Evolutionary conservation across 2,113 vertebrate genomes (phyloP), one percentile per base, ranked within the genome.

Genomic region (Cyprinodon tularosa): DNA sequence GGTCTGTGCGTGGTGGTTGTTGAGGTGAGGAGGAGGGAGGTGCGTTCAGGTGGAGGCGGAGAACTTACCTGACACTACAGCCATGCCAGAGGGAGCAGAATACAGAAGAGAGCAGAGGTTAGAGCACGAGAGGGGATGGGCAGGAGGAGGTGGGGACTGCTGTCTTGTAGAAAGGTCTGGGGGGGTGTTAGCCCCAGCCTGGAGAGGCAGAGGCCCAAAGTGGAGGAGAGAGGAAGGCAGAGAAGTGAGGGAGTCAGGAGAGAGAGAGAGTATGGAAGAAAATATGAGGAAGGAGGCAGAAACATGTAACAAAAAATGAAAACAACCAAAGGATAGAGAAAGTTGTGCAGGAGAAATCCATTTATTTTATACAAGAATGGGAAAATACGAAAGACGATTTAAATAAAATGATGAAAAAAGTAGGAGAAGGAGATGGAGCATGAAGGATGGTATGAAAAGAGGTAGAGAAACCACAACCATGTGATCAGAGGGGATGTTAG

Each of bases 41-140:
- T 84, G 87, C 91, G 92, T 92, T 92, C 91, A 70, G 82, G 86
- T 90, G 82, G 84, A 81, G 93, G 85, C 91, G 93, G 90, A 94
- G 83, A 73, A 96, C 97, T 98, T 97, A 99, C 97, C 97, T 98
- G 95, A 97, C 96, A 94, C 97, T 98, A 98, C 94, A 96, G 95
- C 95, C 96, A 97, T 96, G 96, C 95, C 96, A 98, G 90, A 96
- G 96, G 96, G 95, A 99, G 96, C 96, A 97, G 96, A 98, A 96
- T 97, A 97, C 96, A 97, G 97, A 97, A 98, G 96, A 99, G 94
- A 97, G 97, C 94, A 98, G 94, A 97, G 95, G 95, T 98, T 98
- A 98, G 96, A 97, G 96, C 94, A 95, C 96, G 94, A 94, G 96
- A 96, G 96, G 96, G 95, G 96, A 93, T 93, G 94, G 95, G 93